Percentiles rank a stretch among this genome's conserved stretches.
These are phyloP conservation scores for Drosophila anomelani DNA, from an alignment of 2,888 invertebrate species.

Conservation along the genomic window DNA sequence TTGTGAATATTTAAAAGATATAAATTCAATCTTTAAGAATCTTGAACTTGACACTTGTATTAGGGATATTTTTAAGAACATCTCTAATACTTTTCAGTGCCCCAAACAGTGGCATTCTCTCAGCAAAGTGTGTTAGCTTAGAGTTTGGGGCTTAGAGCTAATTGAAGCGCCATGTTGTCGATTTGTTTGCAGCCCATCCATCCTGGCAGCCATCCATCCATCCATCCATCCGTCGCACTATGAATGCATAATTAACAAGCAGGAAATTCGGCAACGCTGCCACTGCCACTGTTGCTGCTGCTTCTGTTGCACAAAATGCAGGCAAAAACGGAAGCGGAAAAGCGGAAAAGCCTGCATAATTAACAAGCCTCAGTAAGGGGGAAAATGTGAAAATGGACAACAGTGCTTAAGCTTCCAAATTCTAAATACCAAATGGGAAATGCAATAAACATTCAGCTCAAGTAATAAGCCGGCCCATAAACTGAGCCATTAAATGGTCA, in stretches of 20 bases:
- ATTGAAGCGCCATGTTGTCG: slow-evolving; percentile 74
- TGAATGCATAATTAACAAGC: slow-evolving; percentile 72
- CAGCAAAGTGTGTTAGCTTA: slow-evolving; percentile 23
- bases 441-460: slow-evolving; percentile 53
- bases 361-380: slow-evolving; percentile 15
- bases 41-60: neutral
- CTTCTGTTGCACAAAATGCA: slow-evolving; percentile 5
- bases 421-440: slow-evolving; percentile 12
- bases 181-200: slow-evolving; percentile 54
- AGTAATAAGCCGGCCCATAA: slow-evolving; percentile 63
- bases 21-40: neutral
- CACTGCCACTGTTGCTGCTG: neutral
- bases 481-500: slow-evolving; percentile 63
- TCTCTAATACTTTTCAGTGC: slow-evolving; percentile 1
- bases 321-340: slow-evolving; percentile 4
- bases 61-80: neutral
- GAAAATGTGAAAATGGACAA: slow-evolving; percentile 45
- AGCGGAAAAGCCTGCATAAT: slow-evolving; percentile 29
- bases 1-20: neutral
- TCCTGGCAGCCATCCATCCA: slow-evolving; percentile 19
- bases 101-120: slow-evolving; percentile 1
- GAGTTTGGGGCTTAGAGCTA: slow-evolving; percentile 49
- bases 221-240: slow-evolving; percentile 37
- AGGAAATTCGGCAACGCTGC: slow-evolving; percentile 40
- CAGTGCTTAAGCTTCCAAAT: slow-evolving; percentile 16